Base-by-base conservation (phyloP, 1,140 invertebrate genomes). In the Cecropterus lyciades region DNA sequence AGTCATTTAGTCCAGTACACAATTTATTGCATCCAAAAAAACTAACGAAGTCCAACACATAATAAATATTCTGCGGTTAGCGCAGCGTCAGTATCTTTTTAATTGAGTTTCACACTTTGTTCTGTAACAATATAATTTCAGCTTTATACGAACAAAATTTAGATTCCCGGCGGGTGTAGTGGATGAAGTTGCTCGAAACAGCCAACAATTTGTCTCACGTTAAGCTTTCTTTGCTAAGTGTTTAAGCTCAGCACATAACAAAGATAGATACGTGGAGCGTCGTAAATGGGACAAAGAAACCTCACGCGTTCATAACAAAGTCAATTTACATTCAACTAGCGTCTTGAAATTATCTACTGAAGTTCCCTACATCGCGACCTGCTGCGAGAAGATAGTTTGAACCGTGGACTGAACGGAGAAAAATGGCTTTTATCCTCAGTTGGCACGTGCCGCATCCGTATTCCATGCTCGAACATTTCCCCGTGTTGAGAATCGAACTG, bases 361-460 rank as follows among this genome's bases (percentile, higher is more conserved):
- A 82, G 70, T 77, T 75, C 73, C 72, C 69, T 72, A 71, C 74
- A 70, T 70, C 66, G 76, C 75, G 70, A 77, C 70, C 72, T 82
- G 73, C 72, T 82, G 73, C 76, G 57, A 60, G 69, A 65, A 67
- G 78, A 80, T 82, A 79, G 73, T 72, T 49, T 53, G 60, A 67
- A 52, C 69, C 49, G 56, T 56, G 59, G 63, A 70, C 48, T 52
- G 53, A 63, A 71, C 69, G 67, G 66, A 77, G 76, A 84, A 79
- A 84, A 83, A 83, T 81, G 67, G 69, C 60, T 69, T 74, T 76
- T 69, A 79, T 73, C 69, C 65, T 49, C 60, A 73, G 60, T 72
- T 76, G 69, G 72, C 73, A 79, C 78, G 78, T 75, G 70, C 73
- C 52, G 69, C 67, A 68, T 73, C 68, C 67, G 65, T 72, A 65